Evolutionary conservation across 2,113 vertebrate genomes (phyloP), one percentile per base, ranked within the genome.

Genomic region (Gymnocephalus cernua): DNA sequence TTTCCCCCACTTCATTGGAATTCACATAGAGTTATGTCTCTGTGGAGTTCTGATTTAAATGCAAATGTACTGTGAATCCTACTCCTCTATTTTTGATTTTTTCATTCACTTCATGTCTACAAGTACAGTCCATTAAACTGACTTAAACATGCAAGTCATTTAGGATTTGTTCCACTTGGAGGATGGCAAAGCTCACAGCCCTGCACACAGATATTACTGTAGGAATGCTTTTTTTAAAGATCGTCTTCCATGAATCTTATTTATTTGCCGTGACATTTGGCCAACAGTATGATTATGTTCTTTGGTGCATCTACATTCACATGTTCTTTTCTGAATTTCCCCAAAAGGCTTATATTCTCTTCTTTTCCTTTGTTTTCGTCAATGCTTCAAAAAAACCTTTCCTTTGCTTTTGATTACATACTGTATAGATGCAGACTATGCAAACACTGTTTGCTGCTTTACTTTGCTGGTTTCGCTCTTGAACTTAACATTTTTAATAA

Each of bases 271-370:
- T 48, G 25, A 57, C 41, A 15, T 71, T 48, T 63, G 15, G 21
- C 25, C 35, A 54, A n/a, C 61, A 50, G 9, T 14, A 6, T 38
- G 23, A 38, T 44, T 18, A 27, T 68, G 23, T 41, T 59, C 6
- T 41, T 50, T 29, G 32, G 4, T 44, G n/a, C 7, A 32, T 75
- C 58, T 51, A n/a, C 13, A 59, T 71, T 35, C 18, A 35, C 51
- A 27, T 25, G 64, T 68, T 48, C 35, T 29, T 54, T 69, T 56
- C 50, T 64, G 15, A 50, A 32, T 58, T 27, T 80, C 23, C 29
- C 44, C 19, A 65, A 48, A 58, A 72, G 59, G 11, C 59, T 66
- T 41, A 29, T 63, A 25, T 70, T 61, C 5, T 25, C 50, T 44
- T 23, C 14, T 76, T 76, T 67, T 53, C 18, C 38, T 59, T 59